These are phyloP conservation scores for Ypsolopha scabrella DNA, from an alignment of 2,888 invertebrate genomes.

Conservation along the genomic window DNA sequence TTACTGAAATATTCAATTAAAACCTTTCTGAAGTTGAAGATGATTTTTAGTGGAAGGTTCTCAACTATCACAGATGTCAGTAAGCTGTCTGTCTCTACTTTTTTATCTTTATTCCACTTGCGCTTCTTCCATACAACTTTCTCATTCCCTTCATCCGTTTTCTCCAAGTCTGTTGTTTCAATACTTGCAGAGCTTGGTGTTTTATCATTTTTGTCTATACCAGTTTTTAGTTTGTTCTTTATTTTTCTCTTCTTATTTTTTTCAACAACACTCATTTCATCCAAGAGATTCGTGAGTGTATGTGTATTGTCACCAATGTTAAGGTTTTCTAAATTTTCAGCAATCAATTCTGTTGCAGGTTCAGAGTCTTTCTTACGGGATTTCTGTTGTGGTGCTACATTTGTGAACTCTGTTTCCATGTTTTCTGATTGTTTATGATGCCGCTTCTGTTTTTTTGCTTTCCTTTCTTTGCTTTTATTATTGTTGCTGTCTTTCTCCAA, in stretches of 20 bases:
- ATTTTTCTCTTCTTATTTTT: conserved; percentile 38
- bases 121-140: conserved; percentile 48
- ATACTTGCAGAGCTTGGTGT: too few relatives aligned
- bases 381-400: conserved; percentile 31
- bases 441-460: background rate
- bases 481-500: background rate
- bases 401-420: conserved; percentile 4
- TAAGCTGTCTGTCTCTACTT: conserved; percentile 21
- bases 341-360: conserved; percentile 27
- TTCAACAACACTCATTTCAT: conserved; percentile 52
- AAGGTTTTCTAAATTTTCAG: conserved; percentile 41
- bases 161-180: conserved; percentile 16
- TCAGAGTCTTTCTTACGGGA: conserved; percentile 27
- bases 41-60: conserved; percentile 39
- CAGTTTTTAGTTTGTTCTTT: conserved; percentile 19
- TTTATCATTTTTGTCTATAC: conserved; percentile 5
- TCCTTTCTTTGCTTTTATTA: background rate
- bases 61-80: conserved; percentile 36
- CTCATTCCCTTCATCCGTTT: conserved; percentile 27
- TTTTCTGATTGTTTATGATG: background rate
- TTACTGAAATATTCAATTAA: conserved; percentile 42
- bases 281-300: conserved; percentile 40
- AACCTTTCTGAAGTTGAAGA: conserved; percentile 36
- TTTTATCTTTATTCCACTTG: conserved; percentile 51
- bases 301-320: conserved; percentile 52